Conservation (phyloP, 2,888 invertebrate species). For the Xylota segnis region DNA sequence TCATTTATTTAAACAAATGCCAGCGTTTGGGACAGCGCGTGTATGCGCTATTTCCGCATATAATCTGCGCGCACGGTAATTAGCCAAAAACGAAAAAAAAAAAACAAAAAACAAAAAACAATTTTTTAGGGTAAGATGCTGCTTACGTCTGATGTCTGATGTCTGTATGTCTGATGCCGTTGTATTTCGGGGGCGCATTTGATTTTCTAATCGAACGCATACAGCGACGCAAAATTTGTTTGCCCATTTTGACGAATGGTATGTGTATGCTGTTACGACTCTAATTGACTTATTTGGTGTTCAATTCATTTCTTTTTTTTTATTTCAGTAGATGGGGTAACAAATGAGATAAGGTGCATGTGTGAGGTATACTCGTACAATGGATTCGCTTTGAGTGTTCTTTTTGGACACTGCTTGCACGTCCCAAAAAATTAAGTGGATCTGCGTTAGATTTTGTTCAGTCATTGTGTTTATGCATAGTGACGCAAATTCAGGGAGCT, state of each 20-base stretch:
- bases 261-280: slow-evolving; percentile 8
- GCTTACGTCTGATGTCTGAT: slow-evolving; percentile 3
- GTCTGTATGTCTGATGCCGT: slow-evolving; percentile 17
- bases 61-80: slow-evolving; percentile 60
- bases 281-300: slow-evolving; percentile 59
- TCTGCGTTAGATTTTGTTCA: slow-evolving; percentile 14
- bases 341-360: slow-evolving; percentile 43
- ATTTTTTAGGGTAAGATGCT: slow-evolving; percentile 24
- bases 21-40: slow-evolving; percentile 53
- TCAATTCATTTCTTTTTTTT: slow-evolving; percentile 40
- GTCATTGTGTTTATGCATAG: slow-evolving; percentile 15
- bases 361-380: slow-evolving; percentile 5
- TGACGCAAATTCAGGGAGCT: slow-evolving; percentile 38
- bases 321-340: slow-evolving; percentile 15
- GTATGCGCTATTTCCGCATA: slow-evolving; percentile 69
- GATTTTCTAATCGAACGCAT: slow-evolving; percentile 43
- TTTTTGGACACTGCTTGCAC: slow-evolving; percentile 1
- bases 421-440: slow-evolving; percentile 7
- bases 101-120: slow-evolving; percentile 10
- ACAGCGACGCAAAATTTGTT: slow-evolving; percentile 5
- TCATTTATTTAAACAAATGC: slow-evolving; percentile 55
- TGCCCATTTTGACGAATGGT: slow-evolving; percentile 10
- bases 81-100: slow-evolving; percentile 30
- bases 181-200: slow-evolving; percentile 38
- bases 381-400: background rate